Percentiles rank a stretch among this genome's conserved stretches.
phyloP scores from a whole-genome alignment of 35 echinoderm and acorn worm genomes.

The Ophioderma brevispina region DNA sequence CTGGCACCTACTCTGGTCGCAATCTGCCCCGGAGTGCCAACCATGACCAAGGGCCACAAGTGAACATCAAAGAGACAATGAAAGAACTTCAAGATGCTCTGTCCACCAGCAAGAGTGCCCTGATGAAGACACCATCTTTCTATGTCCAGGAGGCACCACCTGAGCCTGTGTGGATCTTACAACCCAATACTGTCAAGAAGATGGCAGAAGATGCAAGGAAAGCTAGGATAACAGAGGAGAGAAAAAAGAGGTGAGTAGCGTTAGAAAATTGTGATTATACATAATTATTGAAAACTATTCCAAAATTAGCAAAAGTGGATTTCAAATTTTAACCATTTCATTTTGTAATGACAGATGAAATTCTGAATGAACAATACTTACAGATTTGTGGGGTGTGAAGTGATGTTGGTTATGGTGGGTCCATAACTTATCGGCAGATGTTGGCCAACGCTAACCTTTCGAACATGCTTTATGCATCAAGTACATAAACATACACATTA shows the following conservation, averaged over 20 bases:
- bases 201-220: slow-evolving; percentile 77
- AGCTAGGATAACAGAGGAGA: slow-evolving; percentile 68
- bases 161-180: slow-evolving; percentile 70
- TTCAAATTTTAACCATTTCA: not conserved
- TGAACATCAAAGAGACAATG: slow-evolving; percentile 81
- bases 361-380: no score
- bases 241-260: slow-evolving; percentile 69
- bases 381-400: no score
- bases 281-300: not conserved
- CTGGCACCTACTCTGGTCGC: slow-evolving; percentile 13
- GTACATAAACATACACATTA: no score
- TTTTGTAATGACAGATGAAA: no score
- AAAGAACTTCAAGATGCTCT: slow-evolving; percentile 71
- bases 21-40: slow-evolving; percentile 7
- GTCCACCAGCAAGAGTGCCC: slow-evolving; percentile 64
- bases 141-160: slow-evolving; percentile 67
- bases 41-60: slow-evolving; percentile 19
- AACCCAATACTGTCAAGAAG: slow-evolving; percentile 77
- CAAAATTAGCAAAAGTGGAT: no score
- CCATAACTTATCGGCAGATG: no score
- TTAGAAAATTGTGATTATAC: not conserved
- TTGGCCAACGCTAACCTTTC: no score
- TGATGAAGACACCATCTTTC: slow-evolving; percentile 83
- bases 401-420: no score
- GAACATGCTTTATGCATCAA: no score